These are phyloP conservation scores for Drosophila diplacantha DNA, from an alignment of 2,888 invertebrate species.

Conservation along the genomic window DNA sequence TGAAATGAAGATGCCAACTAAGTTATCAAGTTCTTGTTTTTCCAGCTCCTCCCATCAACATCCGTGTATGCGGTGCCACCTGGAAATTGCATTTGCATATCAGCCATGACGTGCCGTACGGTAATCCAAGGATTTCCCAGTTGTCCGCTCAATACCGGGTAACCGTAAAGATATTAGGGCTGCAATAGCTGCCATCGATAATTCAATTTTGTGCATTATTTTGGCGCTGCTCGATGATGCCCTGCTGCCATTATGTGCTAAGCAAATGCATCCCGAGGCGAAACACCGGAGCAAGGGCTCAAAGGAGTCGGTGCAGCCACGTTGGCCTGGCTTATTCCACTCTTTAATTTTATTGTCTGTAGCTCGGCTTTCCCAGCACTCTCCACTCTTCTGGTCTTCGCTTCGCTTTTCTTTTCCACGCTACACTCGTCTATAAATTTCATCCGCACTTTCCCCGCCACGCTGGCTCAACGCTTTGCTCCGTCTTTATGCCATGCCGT, in stretches of 20 bases:
- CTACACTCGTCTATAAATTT: conserved; percentile 66
- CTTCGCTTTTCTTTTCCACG: conserved; percentile 19
- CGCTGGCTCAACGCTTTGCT: conserved; percentile 25
- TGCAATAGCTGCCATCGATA: conserved; percentile 59
- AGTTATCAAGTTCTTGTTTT: conserved; percentile 34
- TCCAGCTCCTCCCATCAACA: conserved; percentile 17
- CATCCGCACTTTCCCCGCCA: conserved; percentile 39
- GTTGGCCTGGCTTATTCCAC: conserved; percentile 46
- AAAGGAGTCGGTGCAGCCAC: conserved; percentile 34
- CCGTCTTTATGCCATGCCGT: conserved; percentile 52
- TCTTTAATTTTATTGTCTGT: conserved; percentile 69
- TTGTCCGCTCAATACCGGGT: conserved; percentile 40
- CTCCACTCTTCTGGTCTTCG: conserved; percentile 17
- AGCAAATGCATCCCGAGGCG: conserved; percentile 69
- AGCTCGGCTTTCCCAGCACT: conserved; percentile 41
- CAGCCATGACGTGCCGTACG: conserved; percentile 33
- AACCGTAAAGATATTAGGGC: conserved; percentile 70
- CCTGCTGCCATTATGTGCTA: conserved; percentile 61
- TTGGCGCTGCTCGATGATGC: conserved; percentile 63
- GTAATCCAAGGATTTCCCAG: conserved; percentile 17
- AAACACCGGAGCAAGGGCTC: conserved; percentile 24
- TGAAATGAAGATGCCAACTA: conserved; percentile 34
- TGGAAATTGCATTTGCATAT: conserved; percentile 66
- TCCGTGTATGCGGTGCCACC: conserved; percentile 29
- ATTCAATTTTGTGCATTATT: conserved; percentile 74